Evolutionary conservation across 1,140 invertebrate genomes (phyloP).

Genomic region (Elymnias hypermnestra): DNA sequence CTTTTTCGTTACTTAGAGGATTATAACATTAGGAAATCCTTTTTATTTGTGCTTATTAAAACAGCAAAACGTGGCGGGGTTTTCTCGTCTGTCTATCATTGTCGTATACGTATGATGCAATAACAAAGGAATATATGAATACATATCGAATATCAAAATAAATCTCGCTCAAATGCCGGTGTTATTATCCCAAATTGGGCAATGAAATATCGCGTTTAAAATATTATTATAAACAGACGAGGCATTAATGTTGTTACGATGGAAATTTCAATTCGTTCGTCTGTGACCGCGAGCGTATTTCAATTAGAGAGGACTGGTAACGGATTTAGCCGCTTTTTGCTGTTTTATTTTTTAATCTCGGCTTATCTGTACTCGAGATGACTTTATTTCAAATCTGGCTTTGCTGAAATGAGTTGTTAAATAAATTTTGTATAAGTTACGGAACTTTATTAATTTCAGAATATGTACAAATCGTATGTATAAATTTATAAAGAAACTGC

Average conservation of each 20-base stretch:
- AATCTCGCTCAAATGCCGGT: constrained; percentile 2
- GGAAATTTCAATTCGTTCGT: constrained; percentile 42
- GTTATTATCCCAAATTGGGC: constrained; percentile 16
- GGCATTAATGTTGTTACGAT: constrained; percentile 17
- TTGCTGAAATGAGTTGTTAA: neutral
- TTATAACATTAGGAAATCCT: too few relatives aligned
- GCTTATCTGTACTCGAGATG: neutral
- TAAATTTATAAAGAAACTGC: too few relatives aligned
- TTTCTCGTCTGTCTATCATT: too few relatives aligned
- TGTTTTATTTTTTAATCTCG: constrained; percentile 40
- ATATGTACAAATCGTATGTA: too few relatives aligned
- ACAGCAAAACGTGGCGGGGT: too few relatives aligned
- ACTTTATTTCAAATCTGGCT: constrained; percentile 1
- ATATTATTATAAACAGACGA: constrained; percentile 21
- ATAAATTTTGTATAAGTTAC: too few relatives aligned
- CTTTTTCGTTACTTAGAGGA: too few relatives aligned
- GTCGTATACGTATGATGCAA: too few relatives aligned
- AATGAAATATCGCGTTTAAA: constrained; percentile 15
- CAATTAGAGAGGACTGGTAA: constrained; percentile 33
- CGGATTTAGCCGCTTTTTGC: constrained; percentile 25
- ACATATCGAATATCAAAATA: constrained; percentile 5
- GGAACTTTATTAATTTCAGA: too few relatives aligned
- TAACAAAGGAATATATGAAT: too few relatives aligned
- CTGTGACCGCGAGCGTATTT: constrained; percentile 40
- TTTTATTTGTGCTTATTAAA: too few relatives aligned